A percentile compares a stretch with the other conserved stretches of the same genome.
Conservation (phyloP, 1,140 invertebrate species). For the Ceratosolen solmsi region DNA sequence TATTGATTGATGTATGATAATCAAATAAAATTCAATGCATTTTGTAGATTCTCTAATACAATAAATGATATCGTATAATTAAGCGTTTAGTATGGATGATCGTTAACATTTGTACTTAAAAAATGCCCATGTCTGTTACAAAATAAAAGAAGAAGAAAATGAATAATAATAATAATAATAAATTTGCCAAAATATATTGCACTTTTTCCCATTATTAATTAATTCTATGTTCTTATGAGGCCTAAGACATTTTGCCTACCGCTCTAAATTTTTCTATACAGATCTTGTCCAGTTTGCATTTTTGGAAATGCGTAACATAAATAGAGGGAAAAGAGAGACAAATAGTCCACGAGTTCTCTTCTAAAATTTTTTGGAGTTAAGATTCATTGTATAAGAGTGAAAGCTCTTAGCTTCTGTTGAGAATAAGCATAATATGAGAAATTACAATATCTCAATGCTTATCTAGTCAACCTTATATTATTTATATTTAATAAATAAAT, state of each 20-base stretch:
- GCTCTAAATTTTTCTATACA: constrained; percentile 11
- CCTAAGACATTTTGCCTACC: constrained; percentile 36
- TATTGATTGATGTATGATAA: neutral
- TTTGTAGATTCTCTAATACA: neutral
- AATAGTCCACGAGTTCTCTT: neutral
- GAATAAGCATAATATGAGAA: neutral
- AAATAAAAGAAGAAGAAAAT: neutral
- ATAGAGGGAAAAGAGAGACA: neutral
- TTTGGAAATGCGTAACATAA: constrained; percentile 21
- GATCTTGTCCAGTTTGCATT: constrained; percentile 25
- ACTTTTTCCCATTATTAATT: no score
- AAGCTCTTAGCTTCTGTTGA: neutral
- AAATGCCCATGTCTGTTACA: constrained; percentile 37
- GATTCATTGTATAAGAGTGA: neutral
- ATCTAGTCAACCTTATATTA: neutral
- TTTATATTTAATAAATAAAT: neutral
- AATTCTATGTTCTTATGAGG: constrained; percentile 14
- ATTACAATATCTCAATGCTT: neutral
- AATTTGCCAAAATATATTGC: no score
- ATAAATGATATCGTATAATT: neutral
- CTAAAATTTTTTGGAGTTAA: constrained; percentile 1
- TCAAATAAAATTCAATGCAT: constrained; percentile 6
- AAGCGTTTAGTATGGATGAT: neutral
- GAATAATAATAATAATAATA: no score
- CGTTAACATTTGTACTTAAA: neutral